Evolutionary conservation across 2,113 vertebrate species (phyloP).

Genomic region (Prunella himalayana): DNA sequence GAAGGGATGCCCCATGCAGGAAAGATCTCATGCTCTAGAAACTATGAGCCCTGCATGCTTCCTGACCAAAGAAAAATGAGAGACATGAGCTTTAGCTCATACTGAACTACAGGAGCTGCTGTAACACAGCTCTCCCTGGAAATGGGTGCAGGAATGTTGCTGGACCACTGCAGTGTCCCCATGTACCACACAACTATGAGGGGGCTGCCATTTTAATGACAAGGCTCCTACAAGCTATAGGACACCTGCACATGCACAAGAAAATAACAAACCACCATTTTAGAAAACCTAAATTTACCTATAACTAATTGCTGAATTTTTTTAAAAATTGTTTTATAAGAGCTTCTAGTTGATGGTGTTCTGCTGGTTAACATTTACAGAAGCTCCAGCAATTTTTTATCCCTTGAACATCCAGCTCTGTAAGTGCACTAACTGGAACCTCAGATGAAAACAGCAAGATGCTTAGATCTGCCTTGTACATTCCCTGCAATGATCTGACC

Average conservation of each 20-base stretch:
- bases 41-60: background rate
- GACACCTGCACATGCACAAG: background rate
- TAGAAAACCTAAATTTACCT: background rate
- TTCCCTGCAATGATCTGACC: background rate
- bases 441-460: background rate
- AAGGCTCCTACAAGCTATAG: background rate
- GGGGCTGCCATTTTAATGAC: background rate
- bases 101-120: background rate
- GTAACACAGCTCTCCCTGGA: background rate
- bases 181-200: fast-evolving
- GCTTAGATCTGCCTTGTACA: background rate
- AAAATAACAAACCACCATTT: background rate
- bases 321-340: background rate
- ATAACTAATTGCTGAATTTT: background rate
- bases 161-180: background rate
- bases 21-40: background rate
- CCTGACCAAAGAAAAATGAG: background rate
- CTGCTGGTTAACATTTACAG: background rate
- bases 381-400: background rate
- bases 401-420: background rate
- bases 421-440: background rate
- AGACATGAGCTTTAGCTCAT: background rate
- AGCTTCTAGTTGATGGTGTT: background rate
- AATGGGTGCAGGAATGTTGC: background rate
- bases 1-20: background rate